A percentile compares a stretch with the other conserved stretches of the same genome.
phyloP scores from a whole-genome alignment of 1,140 invertebrate species.

The Papilio machaon region DNA sequence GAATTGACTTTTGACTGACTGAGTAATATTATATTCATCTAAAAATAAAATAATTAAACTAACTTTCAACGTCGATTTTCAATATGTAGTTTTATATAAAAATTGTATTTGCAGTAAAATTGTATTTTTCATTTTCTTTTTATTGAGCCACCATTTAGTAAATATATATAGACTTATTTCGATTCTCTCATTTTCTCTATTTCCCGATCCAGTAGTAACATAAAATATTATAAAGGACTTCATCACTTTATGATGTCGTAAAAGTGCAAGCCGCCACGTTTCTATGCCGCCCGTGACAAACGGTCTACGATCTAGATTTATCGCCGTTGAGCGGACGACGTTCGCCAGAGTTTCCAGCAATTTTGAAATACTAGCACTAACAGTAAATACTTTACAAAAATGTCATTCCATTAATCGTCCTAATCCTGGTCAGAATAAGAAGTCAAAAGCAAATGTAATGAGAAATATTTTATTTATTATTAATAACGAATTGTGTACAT shows the following conservation, averaged over 20 bases:
- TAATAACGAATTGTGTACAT: not conserved
- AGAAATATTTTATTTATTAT: no score
- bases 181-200: constrained; percentile 9
- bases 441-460: not conserved
- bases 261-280: constrained; percentile 55
- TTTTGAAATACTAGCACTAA: constrained; percentile 54
- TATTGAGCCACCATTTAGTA: no score
- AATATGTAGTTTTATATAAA: not conserved
- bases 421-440: not conserved
- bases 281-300: constrained; percentile 55
- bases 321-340: constrained; percentile 44
- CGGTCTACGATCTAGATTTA: constrained; percentile 51
- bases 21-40: no score
- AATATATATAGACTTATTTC: no score
- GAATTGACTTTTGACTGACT: not conserved
- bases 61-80: not conserved
- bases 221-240: constrained; percentile 50
- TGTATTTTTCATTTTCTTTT: no score
- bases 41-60: not conserved
- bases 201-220: constrained; percentile 35
- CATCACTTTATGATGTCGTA: constrained; percentile 51
- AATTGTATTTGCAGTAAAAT: no score
- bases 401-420: not conserved
- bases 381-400: not conserved
- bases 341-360: constrained; percentile 47